Base-by-base conservation (phyloP, 1,140 invertebrate genomes). In the Daktulosphaira vitifoliae region DNA sequence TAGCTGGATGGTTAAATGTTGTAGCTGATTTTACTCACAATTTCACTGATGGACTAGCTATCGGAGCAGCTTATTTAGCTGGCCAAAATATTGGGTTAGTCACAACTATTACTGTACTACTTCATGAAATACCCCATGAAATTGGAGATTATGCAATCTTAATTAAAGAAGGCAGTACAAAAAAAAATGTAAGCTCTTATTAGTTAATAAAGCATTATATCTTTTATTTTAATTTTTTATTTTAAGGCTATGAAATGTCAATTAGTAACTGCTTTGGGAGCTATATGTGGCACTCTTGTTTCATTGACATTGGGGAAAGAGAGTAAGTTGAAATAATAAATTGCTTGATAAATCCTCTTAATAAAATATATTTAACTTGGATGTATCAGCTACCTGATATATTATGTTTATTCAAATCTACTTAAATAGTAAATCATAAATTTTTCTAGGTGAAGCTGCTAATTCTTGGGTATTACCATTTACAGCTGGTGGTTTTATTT, bases 121-220 rank as follows among this genome's bases (percentile, higher is more conserved):
- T 98, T 37, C 95, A 98, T 76, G 95, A 98, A 81, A 86, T 98
- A 67, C 95, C 95, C 52, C 95, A 98, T 79, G 95, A 98, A 80
- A 96, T 98, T 74, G 95, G 95, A 53, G 95, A 98, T 78, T 98
- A 96, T 82, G 94, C 95, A 33, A 96, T 98, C 76, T 80, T 98
- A 20, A 83, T 98, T 56, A 90, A 96, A 76, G 93, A 91, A 68
- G 94, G 94, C 25, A 94, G 89, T 71, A 88, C 84, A 42, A 85
- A 89, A 70, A 85, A 77, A 76, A 93, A 93, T 79, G 86, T 87
- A 75, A 69, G 66, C 66, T n/a, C n/a, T n/a, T n/a, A n/a, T n/a
- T n/a, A n/a, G n/a, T n/a, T n/a, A n/a, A n/a, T n/a, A n/a, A n/a
- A n/a, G n/a, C n/a, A n/a, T n/a, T n/a, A n/a, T n/a, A n/a, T n/a